phyloP scores from a whole-genome alignment of 2,797 vertebrate species.

The Epinephelus coioides region DNA sequence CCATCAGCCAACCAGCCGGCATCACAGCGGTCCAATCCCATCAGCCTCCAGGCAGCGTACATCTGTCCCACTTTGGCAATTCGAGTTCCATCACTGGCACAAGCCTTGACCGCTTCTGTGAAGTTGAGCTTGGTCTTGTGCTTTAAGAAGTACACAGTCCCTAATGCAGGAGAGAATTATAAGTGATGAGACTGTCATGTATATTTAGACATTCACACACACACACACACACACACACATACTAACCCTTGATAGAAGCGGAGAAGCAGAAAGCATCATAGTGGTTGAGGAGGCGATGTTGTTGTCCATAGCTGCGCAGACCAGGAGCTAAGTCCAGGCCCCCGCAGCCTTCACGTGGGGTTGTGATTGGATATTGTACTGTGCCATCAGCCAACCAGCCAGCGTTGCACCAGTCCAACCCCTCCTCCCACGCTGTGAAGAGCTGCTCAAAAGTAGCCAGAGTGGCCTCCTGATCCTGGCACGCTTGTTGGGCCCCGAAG shows the following conservation, averaged over 20 bases:
- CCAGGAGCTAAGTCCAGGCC: constrained; percentile 88
- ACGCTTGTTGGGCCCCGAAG: constrained; percentile 86
- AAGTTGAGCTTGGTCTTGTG: constrained; percentile 83
- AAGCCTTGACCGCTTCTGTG: constrained; percentile 88
- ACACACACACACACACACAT: not conserved
- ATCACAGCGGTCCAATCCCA: constrained; percentile 89
- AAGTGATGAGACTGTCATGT: not conserved
- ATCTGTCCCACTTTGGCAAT: constrained; percentile 94
- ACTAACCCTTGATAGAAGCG: constrained; percentile 87
- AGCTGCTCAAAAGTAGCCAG: constrained; percentile 94
- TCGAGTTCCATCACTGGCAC: constrained; percentile 79
- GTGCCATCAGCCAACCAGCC: constrained; percentile 95
- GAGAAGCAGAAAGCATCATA: constrained; percentile 96
- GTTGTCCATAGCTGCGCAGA: constrained; percentile 91
- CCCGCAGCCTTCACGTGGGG: constrained; percentile 89
- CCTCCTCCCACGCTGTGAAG: constrained; percentile 91
- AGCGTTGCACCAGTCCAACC: constrained; percentile 95
- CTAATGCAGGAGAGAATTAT: constrained; percentile 71
- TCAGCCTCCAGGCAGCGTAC: constrained; percentile 92
- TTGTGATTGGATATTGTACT: constrained; percentile 92
- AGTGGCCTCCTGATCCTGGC: constrained; percentile 88
- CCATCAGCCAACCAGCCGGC: constrained; percentile 94
- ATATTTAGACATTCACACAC: not conserved
- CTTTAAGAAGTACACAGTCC: constrained; percentile 90
- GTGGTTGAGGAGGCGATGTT: constrained; percentile 84